phyloP scores from a whole-genome alignment of 2,888 invertebrate species.

The Byasa hedistus region DNA sequence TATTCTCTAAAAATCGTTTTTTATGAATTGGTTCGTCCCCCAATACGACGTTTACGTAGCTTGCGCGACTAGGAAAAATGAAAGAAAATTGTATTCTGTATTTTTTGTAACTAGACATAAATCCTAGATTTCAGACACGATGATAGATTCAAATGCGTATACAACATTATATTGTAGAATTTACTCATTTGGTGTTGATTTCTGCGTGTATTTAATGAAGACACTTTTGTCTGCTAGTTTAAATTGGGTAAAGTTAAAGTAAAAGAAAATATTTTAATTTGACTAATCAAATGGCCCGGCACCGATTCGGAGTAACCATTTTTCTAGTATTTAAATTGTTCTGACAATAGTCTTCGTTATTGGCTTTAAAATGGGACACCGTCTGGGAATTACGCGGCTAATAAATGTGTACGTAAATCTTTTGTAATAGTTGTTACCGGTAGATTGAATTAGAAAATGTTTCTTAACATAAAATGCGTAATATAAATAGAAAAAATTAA shows the following conservation, averaged over 20 bases:
- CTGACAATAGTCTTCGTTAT: neutral
- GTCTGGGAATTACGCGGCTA: neutral
- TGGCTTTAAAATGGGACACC: neutral
- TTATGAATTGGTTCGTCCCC: neutral
- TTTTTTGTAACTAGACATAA: too few species aligned
- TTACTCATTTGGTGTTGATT: too few species aligned
- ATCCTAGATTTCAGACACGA: too few species aligned
- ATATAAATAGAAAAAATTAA: neutral
- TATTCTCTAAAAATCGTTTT: neutral
- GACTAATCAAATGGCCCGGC: neutral
- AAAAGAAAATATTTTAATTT: neutral
- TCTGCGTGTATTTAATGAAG: too few species aligned
- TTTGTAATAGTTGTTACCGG: neutral
- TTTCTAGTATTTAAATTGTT: neutral
- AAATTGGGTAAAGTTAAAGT: neutral
- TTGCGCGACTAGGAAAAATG: neutral
- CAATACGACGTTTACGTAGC: neutral
- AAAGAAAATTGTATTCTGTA: neutral
- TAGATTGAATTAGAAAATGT: neutral
- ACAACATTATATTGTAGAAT: too few species aligned
- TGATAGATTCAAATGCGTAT: too few species aligned
- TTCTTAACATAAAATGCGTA: neutral
- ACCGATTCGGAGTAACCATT: neutral
- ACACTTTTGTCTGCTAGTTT: too few species aligned
- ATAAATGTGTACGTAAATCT: conserved; percentile 3